Evolutionary conservation across 2,797 vertebrate species (phyloP).

Genomic region (Gorsachius magnificus): DNA sequence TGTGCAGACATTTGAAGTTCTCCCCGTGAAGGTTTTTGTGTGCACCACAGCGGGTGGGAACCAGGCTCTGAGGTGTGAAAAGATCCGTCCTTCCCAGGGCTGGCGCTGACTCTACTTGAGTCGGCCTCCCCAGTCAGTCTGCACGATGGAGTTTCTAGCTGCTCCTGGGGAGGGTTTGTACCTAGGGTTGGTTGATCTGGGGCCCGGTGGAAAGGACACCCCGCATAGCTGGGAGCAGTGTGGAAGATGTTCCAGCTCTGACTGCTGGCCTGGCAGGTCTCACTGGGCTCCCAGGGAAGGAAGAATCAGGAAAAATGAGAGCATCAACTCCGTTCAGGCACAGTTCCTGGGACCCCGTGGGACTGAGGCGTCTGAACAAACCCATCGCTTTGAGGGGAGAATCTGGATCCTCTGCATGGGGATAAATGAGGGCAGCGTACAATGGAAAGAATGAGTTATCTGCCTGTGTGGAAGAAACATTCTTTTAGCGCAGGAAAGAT

Average conservation of each 20-base stretch:
- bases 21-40: neutral
- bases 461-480: neutral
- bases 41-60: neutral
- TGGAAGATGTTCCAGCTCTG: neutral
- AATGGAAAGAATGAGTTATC: slow-evolving; percentile 10
- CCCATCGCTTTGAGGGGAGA: neutral
- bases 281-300: neutral
- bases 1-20: neutral
- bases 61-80: neutral
- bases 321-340: fast-evolving
- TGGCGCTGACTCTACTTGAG: neutral
- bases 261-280: neutral
- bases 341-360: fast-evolving
- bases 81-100: neutral
- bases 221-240: fast-evolving
- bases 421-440: neutral
- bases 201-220: neutral
- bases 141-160: neutral
- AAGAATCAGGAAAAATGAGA: neutral
- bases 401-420: neutral
- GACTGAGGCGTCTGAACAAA: neutral
- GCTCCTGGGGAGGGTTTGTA: neutral
- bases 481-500: slow-evolving; percentile 20
- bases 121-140: neutral
- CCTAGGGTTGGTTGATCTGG: neutral